These are phyloP conservation scores for Adrianichthys oophorus DNA, from an alignment of 2,797 vertebrate species.

Conservation along the genomic window DNA sequence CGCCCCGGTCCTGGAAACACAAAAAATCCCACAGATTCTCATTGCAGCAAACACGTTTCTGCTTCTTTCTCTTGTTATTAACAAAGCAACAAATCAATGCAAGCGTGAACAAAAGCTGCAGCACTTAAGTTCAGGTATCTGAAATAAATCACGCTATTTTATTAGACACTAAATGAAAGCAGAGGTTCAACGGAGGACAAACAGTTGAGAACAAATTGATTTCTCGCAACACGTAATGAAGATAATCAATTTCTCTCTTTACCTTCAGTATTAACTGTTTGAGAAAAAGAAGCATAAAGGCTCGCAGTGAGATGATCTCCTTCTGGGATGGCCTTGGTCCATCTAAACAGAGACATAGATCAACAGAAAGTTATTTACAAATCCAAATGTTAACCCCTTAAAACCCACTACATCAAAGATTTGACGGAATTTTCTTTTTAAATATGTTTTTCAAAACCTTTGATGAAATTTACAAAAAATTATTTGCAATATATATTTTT, in stretches of 20 bases:
- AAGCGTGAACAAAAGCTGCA: conserved; percentile 13
- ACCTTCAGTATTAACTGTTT: conserved; percentile 99
- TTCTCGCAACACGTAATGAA: conserved; percentile 28
- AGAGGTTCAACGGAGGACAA: conserved; percentile 31
- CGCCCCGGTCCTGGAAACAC: conserved; percentile 88
- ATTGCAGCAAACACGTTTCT: background rate
- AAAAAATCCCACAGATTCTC: conserved; percentile 9
- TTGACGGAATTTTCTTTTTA: no score
- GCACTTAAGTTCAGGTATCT: conserved; percentile 22
- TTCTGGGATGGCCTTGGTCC: conserved; percentile 96
- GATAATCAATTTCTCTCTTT: conserved; percentile 29
- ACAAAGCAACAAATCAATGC: conserved; percentile 36
- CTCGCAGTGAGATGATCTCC: conserved; percentile 96
- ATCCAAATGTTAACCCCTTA: conserved; percentile 24
- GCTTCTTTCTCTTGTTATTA: conserved; percentile 25
- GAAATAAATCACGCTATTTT: conserved; percentile 54
- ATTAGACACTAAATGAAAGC: conserved; percentile 34
- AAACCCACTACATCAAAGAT: no score
- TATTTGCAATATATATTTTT: no score
- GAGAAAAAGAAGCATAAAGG: conserved; percentile 98
- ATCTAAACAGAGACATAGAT: conserved; percentile 78
- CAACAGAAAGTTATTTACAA: conserved; percentile 29
- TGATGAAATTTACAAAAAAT: no score
- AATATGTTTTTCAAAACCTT: no score
- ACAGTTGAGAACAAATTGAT: conserved; percentile 27